Conservation (phyloP, 2,888 invertebrate genomes). For the Napeogenes sylphis region DNA sequence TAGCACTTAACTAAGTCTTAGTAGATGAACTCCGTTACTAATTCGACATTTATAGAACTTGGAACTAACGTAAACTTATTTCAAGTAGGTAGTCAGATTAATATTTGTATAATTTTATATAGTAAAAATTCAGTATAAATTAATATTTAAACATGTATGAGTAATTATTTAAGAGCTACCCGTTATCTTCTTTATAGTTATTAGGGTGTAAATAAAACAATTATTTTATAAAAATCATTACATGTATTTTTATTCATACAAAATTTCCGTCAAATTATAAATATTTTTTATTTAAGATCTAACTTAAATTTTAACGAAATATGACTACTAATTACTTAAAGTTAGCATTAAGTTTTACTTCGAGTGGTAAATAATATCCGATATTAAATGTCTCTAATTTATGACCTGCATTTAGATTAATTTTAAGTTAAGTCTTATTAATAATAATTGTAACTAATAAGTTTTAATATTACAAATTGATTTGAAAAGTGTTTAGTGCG, state of each 20-base stretch:
- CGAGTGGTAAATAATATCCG: neutral
- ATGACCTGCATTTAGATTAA: neutral
- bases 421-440: neutral
- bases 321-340: slow-evolving; percentile 1
- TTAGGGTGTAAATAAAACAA: slow-evolving; percentile 36
- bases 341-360: slow-evolving; percentile 1
- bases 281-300: slow-evolving; percentile 44
- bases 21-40: no score
- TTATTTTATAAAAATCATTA: slow-evolving; percentile 52
- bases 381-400: neutral
- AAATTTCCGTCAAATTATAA: slow-evolving; percentile 63
- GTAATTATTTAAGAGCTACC: no score
- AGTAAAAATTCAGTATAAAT: no score
- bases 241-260: slow-evolving; percentile 54
- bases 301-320: slow-evolving; percentile 8
- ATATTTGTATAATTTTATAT: no score
- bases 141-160: no score
- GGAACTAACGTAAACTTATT: no score
- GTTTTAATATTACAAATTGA: neutral
- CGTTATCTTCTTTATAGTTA: neutral
- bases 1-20: no score
- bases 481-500: slow-evolving; percentile 2
- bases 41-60: no score
- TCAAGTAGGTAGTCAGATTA: no score
- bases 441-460: neutral